These are phyloP conservation scores for Poecilia velifera DNA, from an alignment of 2,797 vertebrate genomes.

Conservation along the genomic window DNA sequence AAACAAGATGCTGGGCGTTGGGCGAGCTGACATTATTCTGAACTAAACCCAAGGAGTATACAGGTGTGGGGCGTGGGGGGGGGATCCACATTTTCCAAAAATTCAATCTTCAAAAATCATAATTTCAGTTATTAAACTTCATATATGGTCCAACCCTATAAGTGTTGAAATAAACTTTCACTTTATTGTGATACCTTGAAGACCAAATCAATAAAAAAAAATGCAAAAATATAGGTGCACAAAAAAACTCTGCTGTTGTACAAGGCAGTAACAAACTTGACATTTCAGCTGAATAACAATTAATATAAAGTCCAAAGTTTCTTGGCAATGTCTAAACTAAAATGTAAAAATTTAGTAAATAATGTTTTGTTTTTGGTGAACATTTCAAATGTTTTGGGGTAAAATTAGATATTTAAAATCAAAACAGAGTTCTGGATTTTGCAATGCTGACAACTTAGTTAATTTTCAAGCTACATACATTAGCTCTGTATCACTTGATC, in stretches of 20 bases:
- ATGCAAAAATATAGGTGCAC: not conserved
- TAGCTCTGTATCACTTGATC: not conserved
- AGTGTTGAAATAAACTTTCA: not conserved
- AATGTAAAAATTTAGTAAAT: not conserved
- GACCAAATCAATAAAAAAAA: not conserved
- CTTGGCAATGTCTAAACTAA: not conserved
- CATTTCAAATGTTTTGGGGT: not conserved
- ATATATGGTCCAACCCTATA: not conserved
- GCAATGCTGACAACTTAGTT: not conserved
- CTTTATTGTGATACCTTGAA: not conserved
- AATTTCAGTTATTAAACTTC: too few relatives aligned
- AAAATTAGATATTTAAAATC: not conserved
- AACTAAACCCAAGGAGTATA: too few relatives aligned
- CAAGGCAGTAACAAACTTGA: not conserved
- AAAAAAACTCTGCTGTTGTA: not conserved
- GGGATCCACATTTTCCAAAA: too few relatives aligned
- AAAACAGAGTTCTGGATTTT: not conserved
- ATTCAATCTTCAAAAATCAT: too few relatives aligned
- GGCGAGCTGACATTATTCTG: too few relatives aligned
- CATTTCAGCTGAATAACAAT: not conserved
- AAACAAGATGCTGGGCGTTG: too few relatives aligned
- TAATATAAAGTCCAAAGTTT: not conserved
- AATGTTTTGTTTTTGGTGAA: not conserved
- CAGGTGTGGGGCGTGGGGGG: too few relatives aligned
- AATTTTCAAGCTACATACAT: not conserved